Percentiles rank a stretch among this genome's conserved stretches.
Evolutionary conservation across 2,888 invertebrate genomes (phyloP).

Genomic region (Cephus runcator): DNA sequence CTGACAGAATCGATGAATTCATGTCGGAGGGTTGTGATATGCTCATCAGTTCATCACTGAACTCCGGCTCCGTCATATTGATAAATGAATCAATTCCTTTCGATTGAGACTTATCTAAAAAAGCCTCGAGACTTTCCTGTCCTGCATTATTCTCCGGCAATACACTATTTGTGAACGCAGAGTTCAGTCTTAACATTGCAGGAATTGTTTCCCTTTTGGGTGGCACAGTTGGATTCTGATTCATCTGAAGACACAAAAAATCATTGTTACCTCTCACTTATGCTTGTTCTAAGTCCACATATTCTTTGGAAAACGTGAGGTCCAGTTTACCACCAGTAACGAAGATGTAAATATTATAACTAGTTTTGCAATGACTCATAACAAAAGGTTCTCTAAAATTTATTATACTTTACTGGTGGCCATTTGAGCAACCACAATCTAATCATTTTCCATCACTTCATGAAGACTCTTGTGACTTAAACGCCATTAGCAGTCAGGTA

Average conservation of each 20-base stretch:
- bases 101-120: constrained; percentile 53
- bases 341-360: too few species aligned
- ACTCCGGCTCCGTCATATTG: constrained; percentile 54
- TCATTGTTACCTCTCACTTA: constrained; percentile 14
- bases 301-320: not conserved
- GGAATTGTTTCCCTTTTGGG: constrained; percentile 39
- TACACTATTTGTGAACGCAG: constrained; percentile 13
- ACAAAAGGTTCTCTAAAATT: not conserved
- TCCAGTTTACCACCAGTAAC: not conserved
- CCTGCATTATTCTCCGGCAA: constrained; percentile 30
- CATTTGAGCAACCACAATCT: not conserved
- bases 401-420: constrained; percentile 8
- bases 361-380: not conserved
- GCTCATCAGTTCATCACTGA: constrained; percentile 52
- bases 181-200: constrained; percentile 46
- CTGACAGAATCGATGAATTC: constrained; percentile 44
- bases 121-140: constrained; percentile 58
- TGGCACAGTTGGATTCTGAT: not conserved
- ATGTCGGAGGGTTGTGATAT: constrained; percentile 56
- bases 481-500: not conserved
- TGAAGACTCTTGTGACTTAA: not conserved
- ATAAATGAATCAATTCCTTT: constrained; percentile 59
- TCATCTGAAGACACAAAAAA: not conserved
- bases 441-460: not conserved
- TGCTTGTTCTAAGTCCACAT: constrained; percentile 3